Evolutionary conservation across 2,888 invertebrate species (phyloP).

Genomic region (Zygogramma bicolorata): DNA sequence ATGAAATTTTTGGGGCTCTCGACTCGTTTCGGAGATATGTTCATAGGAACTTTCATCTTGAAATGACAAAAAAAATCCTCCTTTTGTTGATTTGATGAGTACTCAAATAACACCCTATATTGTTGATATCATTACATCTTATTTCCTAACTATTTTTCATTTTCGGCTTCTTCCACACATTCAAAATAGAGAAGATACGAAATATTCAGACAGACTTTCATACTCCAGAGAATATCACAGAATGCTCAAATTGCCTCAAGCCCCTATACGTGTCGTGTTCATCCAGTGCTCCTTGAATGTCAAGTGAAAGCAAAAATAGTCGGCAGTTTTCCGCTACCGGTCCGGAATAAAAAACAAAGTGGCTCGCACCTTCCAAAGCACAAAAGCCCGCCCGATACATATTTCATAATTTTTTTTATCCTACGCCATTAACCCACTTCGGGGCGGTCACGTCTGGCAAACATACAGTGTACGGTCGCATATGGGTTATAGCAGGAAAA

Average conservation of each 20-base stretch:
- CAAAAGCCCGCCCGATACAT: conserved; percentile 35
- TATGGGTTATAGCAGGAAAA: conserved; percentile 42
- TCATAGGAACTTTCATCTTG: no score
- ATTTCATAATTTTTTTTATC: conserved; percentile 44
- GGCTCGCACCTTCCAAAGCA: conserved; percentile 33
- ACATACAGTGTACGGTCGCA: conserved; percentile 46
- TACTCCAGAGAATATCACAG: not conserved
- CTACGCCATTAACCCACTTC: conserved; percentile 48
- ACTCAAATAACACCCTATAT: no score
- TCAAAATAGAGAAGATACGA: not conserved
- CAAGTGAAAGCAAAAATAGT: not conserved
- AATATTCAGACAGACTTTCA: no score
- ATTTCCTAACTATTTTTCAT: no score
- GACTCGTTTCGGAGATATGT: no score
- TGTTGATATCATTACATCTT: no score
- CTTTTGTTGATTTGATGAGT: no score
- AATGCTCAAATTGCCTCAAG: not conserved
- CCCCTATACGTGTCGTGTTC: not conserved
- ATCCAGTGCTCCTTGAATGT: not conserved
- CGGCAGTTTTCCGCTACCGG: conserved; percentile 17
- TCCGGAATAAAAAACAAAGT: conserved; percentile 30
- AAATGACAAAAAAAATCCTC: no score
- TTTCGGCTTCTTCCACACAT: no score
- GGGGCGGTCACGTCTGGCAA: conserved; percentile 51
- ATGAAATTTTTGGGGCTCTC: no score